These are phyloP conservation scores for Acromyrmex echinatior DNA, from an alignment of 1,140 invertebrate genomes.

Conservation along the genomic window DNA sequence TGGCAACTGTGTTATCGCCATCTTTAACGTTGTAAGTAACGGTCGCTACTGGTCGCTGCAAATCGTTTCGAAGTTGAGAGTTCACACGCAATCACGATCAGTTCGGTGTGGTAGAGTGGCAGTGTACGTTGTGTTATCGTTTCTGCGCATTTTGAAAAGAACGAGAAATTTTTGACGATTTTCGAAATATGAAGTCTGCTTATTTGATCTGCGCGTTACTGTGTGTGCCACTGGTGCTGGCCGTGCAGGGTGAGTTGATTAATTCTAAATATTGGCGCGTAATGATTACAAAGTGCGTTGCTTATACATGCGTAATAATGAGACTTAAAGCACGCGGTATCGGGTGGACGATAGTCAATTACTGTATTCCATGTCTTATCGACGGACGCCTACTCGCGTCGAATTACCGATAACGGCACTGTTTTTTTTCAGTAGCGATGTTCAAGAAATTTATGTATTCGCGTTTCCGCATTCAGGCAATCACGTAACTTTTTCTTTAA, in stretches of 20 bases:
- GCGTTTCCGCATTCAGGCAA: neutral
- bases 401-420: neutral
- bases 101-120: no score
- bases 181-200: slow-evolving; percentile 34
- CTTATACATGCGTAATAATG: neutral
- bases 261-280: neutral
- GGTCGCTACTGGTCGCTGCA: no score
- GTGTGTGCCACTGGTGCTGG: neutral
- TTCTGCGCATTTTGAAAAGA: neutral
- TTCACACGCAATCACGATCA: no score
- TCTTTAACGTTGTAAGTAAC: no score
- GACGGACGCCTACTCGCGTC: neutral
- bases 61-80: no score
- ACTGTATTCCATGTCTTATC: neutral
- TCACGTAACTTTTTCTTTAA: no score
- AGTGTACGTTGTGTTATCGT: neutral
- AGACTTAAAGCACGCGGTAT: neutral
- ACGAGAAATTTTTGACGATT: neutral
- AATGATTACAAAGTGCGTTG: neutral
- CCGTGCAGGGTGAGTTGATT: neutral
- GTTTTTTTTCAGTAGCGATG: neutral
- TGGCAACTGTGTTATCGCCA: no score
- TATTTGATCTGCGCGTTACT: slow-evolving; percentile 34
- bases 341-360: no score
- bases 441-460: neutral